Percentiles rank a stretch among this genome's conserved stretches.
Conservation (phyloP, 2,888 invertebrate species). For the Linnaemya vulpina region DNA sequence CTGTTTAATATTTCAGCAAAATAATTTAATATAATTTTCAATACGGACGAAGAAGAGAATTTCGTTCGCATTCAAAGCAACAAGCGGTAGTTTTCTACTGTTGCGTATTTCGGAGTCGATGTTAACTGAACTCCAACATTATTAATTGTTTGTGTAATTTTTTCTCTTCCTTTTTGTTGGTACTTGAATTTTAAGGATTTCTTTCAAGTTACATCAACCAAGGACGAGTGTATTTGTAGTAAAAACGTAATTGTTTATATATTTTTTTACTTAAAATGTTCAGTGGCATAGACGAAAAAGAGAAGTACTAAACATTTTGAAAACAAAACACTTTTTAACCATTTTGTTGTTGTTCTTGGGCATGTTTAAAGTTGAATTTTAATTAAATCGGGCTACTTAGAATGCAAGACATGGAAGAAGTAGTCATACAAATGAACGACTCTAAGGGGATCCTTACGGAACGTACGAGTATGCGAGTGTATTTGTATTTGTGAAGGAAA, state of each 20-base stretch:
- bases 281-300: not conserved
- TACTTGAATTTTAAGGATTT: not conserved
- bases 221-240: not conserved
- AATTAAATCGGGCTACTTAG: constrained; percentile 73
- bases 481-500: not conserved
- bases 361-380: constrained; percentile 73
- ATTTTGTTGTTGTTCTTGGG: constrained; percentile 26
- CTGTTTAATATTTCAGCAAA: too few relatives aligned
- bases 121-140: not conserved
- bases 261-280: not conserved
- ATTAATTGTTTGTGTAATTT: not conserved
- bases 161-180: not conserved
- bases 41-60: too few relatives aligned
- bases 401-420: constrained; percentile 64
- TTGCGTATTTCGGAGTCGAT: not conserved
- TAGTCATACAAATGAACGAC: constrained; percentile 73
- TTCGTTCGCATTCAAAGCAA: too few relatives aligned
- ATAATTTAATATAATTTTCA: too few relatives aligned
- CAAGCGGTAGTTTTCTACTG: not conserved
- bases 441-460: constrained; percentile 75
- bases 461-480: not conserved
- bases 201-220: not conserved
- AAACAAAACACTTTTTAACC: not conserved
- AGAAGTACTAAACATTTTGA: not conserved
- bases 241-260: not conserved